Base-by-base conservation (phyloP, 1,140 invertebrate genomes). In the Mamestra configurata region DNA sequence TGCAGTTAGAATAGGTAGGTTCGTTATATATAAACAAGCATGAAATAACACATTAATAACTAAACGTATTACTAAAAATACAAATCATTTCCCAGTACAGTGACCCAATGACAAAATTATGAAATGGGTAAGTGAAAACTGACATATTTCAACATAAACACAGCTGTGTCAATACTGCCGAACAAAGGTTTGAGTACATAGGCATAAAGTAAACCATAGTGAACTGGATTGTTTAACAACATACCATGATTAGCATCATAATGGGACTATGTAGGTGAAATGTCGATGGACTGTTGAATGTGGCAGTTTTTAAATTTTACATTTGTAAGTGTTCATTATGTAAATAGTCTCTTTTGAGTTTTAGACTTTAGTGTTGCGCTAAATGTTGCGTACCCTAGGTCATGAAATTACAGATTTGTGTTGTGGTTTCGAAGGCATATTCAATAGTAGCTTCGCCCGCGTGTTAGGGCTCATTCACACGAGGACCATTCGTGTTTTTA, bases 221-320 rank as follows among this genome's bases (percentile, higher is more conserved):
- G 43, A 0, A 49, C 20, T 51, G 13, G n/a, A 71, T 71, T 71
- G 68, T 71, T 71, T 43, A 37, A 24, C 27, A 18, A 35, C 31
- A 46, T 3, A 4, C 20, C 11, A 71, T 46, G 27, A 71, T 71
- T 71, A 71, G 68, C 68, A 71, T 71, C 3, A 71, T 53, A 71
- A 71, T 71, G 49, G 22, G 5, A 24, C 11, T 57, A 73, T 73
- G 49, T 73, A n/a, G 53, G 51, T 73, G 71, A 64, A 79, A 79
- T 72, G 55, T 59, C 59, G 46, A 70, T 43, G 70, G 8, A 13
- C 27, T 24, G 4, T 13, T 3, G 11, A 73, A 24, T 7, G 57
- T 31, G 10, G 5, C 1, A 1, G 27, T 35, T 66, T 40, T 40
- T 22, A 55, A 55, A 55, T 1, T 49, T 15, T 10, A n/a, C 2